Percentiles rank a stretch among this genome's conserved stretches.
Conservation (phyloP, 2,113 vertebrate species). For the Litocranius walleri region DNA sequence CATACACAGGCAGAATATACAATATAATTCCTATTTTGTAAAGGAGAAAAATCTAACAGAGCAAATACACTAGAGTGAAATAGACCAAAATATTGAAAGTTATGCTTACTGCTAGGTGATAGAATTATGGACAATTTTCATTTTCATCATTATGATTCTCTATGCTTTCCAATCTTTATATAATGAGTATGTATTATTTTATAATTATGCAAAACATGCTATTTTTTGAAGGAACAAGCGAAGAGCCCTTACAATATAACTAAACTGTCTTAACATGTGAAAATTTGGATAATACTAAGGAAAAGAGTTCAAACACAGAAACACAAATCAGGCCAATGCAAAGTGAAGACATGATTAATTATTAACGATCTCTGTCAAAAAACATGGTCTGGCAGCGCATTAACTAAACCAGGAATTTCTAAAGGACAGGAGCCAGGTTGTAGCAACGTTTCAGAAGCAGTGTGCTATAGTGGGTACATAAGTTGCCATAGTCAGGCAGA, state of each 20-base stretch:
- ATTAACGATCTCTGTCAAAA: not conserved
- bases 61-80: not conserved
- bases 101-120: not conserved
- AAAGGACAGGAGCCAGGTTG: not conserved
- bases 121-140: not conserved
- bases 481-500: not conserved
- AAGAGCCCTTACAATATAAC: not conserved
- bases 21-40: not conserved
- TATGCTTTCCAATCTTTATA: constrained; percentile 17
- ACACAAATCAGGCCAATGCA: not conserved
- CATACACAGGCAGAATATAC: not conserved
- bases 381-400: not conserved
- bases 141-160: constrained; percentile 14
- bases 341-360: not conserved
- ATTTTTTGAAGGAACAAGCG: constrained; percentile 34
- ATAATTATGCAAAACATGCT: not conserved
- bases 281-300: not conserved
- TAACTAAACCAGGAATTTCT: not conserved
- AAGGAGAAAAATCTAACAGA: not conserved
- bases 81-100: not conserved
- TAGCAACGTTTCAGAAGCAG: not conserved
- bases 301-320: not conserved
- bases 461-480: not conserved
- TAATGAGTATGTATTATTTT: constrained; percentile 46
- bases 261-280: not conserved